Evolutionary conservation across 2,797 vertebrate species (phyloP).

Genomic region (Pangasius macronema): DNA sequence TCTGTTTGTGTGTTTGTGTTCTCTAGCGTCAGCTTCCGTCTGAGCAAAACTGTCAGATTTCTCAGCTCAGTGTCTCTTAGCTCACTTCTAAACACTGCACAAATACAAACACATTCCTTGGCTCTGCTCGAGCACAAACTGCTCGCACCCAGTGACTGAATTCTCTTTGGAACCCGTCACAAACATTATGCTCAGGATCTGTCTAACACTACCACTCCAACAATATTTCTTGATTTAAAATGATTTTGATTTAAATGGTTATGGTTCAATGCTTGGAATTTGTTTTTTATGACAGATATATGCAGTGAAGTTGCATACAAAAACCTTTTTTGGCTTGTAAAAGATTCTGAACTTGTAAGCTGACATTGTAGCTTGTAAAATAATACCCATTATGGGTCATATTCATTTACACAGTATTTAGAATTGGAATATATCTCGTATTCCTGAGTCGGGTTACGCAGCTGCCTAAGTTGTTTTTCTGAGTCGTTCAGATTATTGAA

Average conservation of each 20-base stretch:
- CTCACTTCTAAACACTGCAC: constrained; percentile 18
- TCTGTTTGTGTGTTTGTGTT: neutral
- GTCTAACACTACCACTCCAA: neutral
- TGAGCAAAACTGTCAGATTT: constrained; percentile 53
- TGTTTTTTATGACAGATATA: neutral
- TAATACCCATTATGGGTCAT: neutral
- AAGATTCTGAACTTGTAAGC: neutral
- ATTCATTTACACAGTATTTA: neutral
- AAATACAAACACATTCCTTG: constrained; percentile 36
- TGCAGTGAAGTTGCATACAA: too few relatives aligned
- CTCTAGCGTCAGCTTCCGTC: neutral
- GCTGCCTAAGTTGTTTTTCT: neutral
- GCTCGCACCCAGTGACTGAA: neutral
- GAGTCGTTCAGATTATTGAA: neutral
- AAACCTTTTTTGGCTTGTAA: neutral
- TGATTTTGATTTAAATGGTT: neutral
- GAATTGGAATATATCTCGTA: neutral
- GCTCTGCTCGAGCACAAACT: neutral
- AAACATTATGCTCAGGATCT: neutral
- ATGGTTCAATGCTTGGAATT: neutral
- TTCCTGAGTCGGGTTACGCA: neutral
- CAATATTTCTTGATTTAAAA: neutral
- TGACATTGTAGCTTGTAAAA: neutral
- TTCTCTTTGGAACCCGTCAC: neutral
- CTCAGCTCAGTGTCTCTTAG: constrained; percentile 49